These are phyloP conservation scores for Drosophila subpulchrella DNA, from an alignment of 1,140 invertebrate genomes.

Conservation along the genomic window DNA sequence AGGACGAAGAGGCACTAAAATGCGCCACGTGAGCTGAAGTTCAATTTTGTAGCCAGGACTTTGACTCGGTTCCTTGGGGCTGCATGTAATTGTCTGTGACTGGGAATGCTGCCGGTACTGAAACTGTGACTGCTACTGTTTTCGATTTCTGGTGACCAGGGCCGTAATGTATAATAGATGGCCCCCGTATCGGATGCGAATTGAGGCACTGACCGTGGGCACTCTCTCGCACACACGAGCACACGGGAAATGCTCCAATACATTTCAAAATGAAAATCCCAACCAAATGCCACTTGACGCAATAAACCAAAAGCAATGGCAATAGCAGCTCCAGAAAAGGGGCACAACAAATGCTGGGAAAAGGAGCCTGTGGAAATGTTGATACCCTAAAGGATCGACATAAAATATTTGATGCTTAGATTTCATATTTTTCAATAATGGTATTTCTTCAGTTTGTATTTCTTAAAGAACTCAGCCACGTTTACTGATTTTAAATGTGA, in stretches of 20 bases:
- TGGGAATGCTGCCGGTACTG: constrained; percentile 24
- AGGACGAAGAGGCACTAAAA: constrained; percentile 66
- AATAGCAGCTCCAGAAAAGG: constrained; percentile 25
- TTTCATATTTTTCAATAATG: no score
- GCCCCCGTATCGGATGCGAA: constrained; percentile 70
- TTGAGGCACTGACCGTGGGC: constrained; percentile 57
- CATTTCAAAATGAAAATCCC: constrained; percentile 81
- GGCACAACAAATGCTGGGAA: constrained; percentile 2
- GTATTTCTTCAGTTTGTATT: no score
- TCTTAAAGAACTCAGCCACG: no score
- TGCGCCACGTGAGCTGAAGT: constrained; percentile 79
- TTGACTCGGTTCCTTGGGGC: constrained; percentile 32
- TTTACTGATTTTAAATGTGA: no score
- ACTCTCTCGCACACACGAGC: constrained; percentile 12
- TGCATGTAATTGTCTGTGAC: constrained; percentile 80
- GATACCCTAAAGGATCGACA: constrained; percentile 14
- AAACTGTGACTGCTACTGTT: constrained; percentile 14
- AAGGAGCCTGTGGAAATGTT: neutral
- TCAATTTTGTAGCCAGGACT: constrained; percentile 59
- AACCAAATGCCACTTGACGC: constrained; percentile 81
- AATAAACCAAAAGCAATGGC: constrained; percentile 73
- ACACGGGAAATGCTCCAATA: constrained; percentile 56
- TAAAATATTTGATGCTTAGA: neutral
- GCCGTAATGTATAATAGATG: constrained; percentile 79
- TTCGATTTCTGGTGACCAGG: constrained; percentile 43